Base-by-base conservation (phyloP, 1,140 invertebrate species). In the Neodiprion pinetum region DNA sequence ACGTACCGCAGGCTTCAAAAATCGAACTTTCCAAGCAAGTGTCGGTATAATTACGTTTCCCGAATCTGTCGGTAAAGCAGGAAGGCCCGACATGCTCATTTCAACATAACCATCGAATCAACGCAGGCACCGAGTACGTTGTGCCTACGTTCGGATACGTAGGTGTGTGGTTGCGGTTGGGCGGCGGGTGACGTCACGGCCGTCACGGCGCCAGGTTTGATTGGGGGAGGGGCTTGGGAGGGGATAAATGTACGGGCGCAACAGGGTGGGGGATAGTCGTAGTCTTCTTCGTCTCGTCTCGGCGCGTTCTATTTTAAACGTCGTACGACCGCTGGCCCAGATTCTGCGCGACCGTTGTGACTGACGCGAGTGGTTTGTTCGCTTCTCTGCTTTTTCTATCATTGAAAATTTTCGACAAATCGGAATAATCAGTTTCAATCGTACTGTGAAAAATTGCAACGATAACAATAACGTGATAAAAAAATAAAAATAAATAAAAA, bases 241-340 rank as follows among this genome's bases (percentile, higher is more conserved):
- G 11, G n/a, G 53, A 9, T 40, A 5, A 40, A 2, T 40, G 9
- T 61, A 61, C 53, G 5, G 53, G 8, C 53, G 53, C 11, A 40
- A 40, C 12, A 67, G 71, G 48, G 75, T 69, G 74, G 72, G 75
- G 68, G 70, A 40, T 1, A 40, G 28, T 5, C 28, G 1, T 40
- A 40, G 28, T 40, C 28, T 40, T 40, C 28, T 40, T 40, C 21
- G 75, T 67, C 73, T 75, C 77, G 80, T 81, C 80, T 82, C 78
- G 83, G 75, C 81, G 80, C 79, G 81, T 83, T 80, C 85, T 86
- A 86, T 86, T 86, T 86, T 81, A 76, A 85, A 79, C 83, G 75
- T 48, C 79, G 81, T 79, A 79, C 78, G 74, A 83, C 72, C 76
- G 79, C 80, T 85, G 83, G 83, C 84, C 85, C 84, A 86, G 84